phyloP scores from a whole-genome alignment of 2,888 invertebrate genomes.

The Falcaria lacertinaria region DNA sequence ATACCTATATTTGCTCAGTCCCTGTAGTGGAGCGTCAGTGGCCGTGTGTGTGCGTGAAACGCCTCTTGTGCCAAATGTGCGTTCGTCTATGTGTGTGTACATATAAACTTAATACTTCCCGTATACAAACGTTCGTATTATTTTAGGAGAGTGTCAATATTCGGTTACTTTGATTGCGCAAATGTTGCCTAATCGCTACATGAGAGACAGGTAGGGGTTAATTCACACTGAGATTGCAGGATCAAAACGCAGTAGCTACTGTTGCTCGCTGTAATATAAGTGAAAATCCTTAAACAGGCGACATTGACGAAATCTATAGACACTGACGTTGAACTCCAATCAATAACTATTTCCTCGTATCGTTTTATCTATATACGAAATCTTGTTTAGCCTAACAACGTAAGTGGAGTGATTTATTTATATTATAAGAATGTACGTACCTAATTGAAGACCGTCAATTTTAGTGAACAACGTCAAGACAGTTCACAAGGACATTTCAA shows the following conservation, averaged over 20 bases:
- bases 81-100: conserved; percentile 55
- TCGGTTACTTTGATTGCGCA: conserved; percentile 33
- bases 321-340: too few species aligned
- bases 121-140: conserved; percentile 40
- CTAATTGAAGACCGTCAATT: conserved; percentile 44
- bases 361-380: too few species aligned
- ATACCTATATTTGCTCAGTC: conserved; percentile 79
- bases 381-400: background rate
- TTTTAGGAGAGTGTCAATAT: conserved; percentile 45
- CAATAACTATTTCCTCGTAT: too few species aligned
- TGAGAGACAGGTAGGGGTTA: conserved; percentile 4
- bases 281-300: too few species aligned
- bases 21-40: conserved; percentile 54
- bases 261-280: too few species aligned
- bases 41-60: conserved; percentile 63
- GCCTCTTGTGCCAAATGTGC: conserved; percentile 75
- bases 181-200: conserved; percentile 13
- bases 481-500: conserved; percentile 30
- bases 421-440: conserved; percentile 25
- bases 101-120: conserved; percentile 48
- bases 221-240: background rate
- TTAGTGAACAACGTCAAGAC: conserved; percentile 35
- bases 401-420: conserved; percentile 3
- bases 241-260: too few species aligned
- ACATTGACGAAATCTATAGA: too few species aligned